Evolutionary conservation across 2,797 vertebrate genomes (phyloP).

Genomic region (Liasis olivaceus): DNA sequence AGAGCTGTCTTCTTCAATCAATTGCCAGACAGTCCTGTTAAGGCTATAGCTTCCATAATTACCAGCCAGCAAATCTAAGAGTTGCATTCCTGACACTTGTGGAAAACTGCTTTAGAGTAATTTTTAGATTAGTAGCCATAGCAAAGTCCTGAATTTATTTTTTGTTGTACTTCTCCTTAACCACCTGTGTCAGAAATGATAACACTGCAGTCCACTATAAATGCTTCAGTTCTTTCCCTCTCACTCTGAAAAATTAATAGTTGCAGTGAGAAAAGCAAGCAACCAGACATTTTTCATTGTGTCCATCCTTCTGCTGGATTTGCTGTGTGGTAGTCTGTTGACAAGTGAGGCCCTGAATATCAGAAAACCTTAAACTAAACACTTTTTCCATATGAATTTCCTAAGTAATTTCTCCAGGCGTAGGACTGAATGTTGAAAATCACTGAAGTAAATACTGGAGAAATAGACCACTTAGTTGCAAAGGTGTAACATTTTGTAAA

Average conservation of each 20-base stretch:
- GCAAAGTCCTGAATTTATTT: neutral
- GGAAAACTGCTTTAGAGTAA: neutral
- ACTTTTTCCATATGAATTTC: slow-evolving; percentile 1
- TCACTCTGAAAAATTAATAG: neutral
- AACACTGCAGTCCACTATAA: neutral
- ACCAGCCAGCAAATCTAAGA: neutral
- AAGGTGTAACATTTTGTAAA: neutral
- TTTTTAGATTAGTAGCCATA: neutral
- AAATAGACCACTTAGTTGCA: slow-evolving; percentile 41
- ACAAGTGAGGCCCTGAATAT: rapidly evolving
- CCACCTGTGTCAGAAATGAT: neutral
- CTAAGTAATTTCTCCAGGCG: slow-evolving; percentile 22
- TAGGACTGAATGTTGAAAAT: slow-evolving; percentile 3
- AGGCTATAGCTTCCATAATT: neutral
- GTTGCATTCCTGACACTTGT: neutral
- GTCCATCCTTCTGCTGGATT: neutral
- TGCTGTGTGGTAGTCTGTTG: neutral
- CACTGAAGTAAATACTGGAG: slow-evolving; percentile 49
- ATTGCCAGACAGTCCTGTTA: neutral
- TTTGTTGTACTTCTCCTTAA: neutral
- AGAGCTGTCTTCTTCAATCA: neutral
- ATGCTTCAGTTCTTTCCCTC: neutral
- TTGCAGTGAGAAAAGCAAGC: neutral
- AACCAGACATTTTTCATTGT: neutral
- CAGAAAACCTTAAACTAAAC: neutral